phyloP scores from a whole-genome alignment of 2,888 invertebrate species.

The Malthinus seriepunctatus region DNA sequence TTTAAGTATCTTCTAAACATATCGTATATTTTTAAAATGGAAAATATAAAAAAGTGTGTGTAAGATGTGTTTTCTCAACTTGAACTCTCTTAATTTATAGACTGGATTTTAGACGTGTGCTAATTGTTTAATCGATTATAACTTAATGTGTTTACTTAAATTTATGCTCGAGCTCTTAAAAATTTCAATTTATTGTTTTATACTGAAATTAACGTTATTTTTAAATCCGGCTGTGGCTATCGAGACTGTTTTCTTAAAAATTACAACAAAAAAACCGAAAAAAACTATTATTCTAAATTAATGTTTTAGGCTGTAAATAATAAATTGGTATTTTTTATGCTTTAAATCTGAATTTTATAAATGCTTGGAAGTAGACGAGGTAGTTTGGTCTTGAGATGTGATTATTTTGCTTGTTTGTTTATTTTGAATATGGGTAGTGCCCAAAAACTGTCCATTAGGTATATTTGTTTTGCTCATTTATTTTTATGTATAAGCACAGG shows the following conservation, averaged over 20 bases:
- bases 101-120: background rate
- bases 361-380: constrained; percentile 1
- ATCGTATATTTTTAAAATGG: background rate
- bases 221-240: background rate
- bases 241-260: background rate
- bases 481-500: constrained; percentile 12
- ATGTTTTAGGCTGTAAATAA: background rate
- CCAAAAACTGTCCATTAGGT: constrained; percentile 17
- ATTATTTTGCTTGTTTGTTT: constrained; percentile 2
- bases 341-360: background rate
- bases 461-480: constrained; percentile 16
- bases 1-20: background rate
- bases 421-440: constrained; percentile 9
- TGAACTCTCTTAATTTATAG: constrained; percentile 6
- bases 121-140: constrained; percentile 1
- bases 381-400: constrained; percentile 7
- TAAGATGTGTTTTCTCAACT: background rate
- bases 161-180: background rate
- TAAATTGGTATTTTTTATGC: background rate
- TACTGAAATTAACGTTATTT: constrained; percentile 1
- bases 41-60: background rate
- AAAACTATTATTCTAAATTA: background rate
- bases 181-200: background rate
- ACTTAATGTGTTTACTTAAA: constrained; percentile 6
- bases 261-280: background rate